phyloP scores from a whole-genome alignment of 1,140 invertebrate genomes.

The Drosophila pachea region DNA sequence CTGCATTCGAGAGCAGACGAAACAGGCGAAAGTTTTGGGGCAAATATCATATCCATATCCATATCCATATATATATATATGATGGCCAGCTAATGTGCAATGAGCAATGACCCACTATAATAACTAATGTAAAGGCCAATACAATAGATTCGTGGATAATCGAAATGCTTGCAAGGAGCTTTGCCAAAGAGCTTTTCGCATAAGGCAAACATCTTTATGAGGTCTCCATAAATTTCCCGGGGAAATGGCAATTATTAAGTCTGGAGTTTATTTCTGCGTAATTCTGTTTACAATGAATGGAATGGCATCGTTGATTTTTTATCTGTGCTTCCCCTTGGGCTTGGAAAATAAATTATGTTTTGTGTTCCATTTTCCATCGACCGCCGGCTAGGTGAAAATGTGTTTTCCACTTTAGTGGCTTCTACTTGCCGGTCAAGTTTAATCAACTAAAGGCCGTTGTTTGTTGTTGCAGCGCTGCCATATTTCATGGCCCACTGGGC shows the following conservation, averaged over 20 bases:
- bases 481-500: constrained; percentile 66
- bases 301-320: too few species aligned
- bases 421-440: constrained; percentile 51
- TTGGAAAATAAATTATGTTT: constrained; percentile 58
- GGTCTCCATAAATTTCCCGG: neutral
- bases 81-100: too few species aligned
- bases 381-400: constrained; percentile 42
- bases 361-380: constrained; percentile 46
- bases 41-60: neutral
- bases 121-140: too few species aligned
- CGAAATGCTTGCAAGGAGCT: neutral
- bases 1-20: neutral
- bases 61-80: too few species aligned
- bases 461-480: constrained; percentile 29
- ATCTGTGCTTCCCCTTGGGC: neutral
- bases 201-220: neutral
- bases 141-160: too few species aligned
- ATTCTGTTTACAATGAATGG: constrained; percentile 7
- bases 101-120: too few species aligned
- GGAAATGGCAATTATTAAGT: constrained; percentile 8
- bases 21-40: neutral
- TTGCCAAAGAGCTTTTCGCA: neutral
- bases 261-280: constrained; percentile 6
- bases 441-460: constrained; percentile 56
- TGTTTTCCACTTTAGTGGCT: neutral